phyloP scores from a whole-genome alignment of 2,113 vertebrate species.

The Brachionichthys hirsutus region DNA sequence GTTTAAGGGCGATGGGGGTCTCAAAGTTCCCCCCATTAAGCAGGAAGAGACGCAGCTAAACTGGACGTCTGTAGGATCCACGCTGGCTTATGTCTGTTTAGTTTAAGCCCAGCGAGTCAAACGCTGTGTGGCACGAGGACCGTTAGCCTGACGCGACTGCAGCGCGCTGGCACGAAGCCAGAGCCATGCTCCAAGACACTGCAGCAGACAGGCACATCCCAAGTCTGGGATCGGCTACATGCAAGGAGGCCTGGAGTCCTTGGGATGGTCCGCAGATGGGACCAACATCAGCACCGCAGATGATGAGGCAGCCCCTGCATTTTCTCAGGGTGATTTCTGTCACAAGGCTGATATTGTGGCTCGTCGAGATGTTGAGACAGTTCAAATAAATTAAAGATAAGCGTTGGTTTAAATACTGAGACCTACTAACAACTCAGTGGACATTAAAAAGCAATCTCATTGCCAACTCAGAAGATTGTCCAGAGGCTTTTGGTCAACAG shows the following conservation, averaged over 20 bases:
- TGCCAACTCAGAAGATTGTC: slow-evolving; percentile 50
- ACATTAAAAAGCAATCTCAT: slow-evolving; percentile 23
- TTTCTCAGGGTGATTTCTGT: slow-evolving; percentile 24
- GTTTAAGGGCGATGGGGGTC: slow-evolving; percentile 7
- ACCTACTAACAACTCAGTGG: background rate
- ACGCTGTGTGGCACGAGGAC: background rate
- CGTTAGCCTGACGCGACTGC: background rate
- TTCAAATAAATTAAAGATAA: slow-evolving; percentile 30
- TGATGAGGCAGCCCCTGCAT: slow-evolving; percentile 13
- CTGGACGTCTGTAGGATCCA: slow-evolving; percentile 28
- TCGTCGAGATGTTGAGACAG: slow-evolving; percentile 36
- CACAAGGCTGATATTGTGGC: slow-evolving; percentile 37
- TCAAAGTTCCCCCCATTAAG: slow-evolving; percentile 21
- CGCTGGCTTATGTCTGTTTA: slow-evolving; percentile 15
- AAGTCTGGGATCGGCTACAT: slow-evolving; percentile 29
- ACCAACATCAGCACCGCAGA: slow-evolving; percentile 23
- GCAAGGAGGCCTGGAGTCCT: slow-evolving; percentile 50
- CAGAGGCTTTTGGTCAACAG: slow-evolving; percentile 54
- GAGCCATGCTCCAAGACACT: slow-evolving; percentile 63
- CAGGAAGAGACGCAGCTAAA: slow-evolving; percentile 20
- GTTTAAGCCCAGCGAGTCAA: slow-evolving; percentile 17
- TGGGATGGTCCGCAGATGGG: slow-evolving; percentile 34
- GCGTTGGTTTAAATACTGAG: slow-evolving; percentile 38
- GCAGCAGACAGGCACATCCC: slow-evolving; percentile 52
- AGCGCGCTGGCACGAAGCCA: slow-evolving; percentile 39